phyloP scores from a whole-genome alignment of 1,140 invertebrate genomes.

The Doryteuthis pealeii region DNA sequence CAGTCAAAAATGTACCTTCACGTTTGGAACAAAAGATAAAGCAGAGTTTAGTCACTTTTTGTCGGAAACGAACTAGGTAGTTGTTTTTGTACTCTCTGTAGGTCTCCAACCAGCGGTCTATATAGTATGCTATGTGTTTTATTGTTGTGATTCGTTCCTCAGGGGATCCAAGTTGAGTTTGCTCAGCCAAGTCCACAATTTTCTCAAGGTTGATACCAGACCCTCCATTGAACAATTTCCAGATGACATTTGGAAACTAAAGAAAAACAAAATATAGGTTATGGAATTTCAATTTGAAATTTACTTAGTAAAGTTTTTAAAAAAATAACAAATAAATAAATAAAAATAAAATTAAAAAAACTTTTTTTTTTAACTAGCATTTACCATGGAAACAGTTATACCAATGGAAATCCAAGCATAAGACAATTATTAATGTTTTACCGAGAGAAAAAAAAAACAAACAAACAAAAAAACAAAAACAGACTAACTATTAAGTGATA shows the following conservation, averaged over 20 bases:
- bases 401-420: no score
- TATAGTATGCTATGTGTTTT: constrained; percentile 42
- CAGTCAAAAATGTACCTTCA: constrained; percentile 51
- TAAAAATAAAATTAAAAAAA: no score
- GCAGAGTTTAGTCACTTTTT: constrained; percentile 37
- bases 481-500: no score
- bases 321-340: no score
- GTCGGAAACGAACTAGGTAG: constrained; percentile 39
- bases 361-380: no score
- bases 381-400: no score
- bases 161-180: constrained; percentile 42
- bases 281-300: no score
- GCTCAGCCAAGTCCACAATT: constrained; percentile 71
- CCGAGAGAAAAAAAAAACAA: no score
- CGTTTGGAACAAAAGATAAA: constrained; percentile 51
- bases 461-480: no score
- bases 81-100: constrained; percentile 48
- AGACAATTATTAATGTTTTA: no score
- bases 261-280: constrained; percentile 75
- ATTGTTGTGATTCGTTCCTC: constrained; percentile 44
- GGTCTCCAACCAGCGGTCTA: constrained; percentile 51
- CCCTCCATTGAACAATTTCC: constrained; percentile 49
- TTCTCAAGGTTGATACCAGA: constrained; percentile 50
- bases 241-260: constrained; percentile 66
- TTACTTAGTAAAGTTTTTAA: no score